phyloP scores from a whole-genome alignment of 2,113 vertebrate species.

The Melanerpes aurifrons region DNA sequence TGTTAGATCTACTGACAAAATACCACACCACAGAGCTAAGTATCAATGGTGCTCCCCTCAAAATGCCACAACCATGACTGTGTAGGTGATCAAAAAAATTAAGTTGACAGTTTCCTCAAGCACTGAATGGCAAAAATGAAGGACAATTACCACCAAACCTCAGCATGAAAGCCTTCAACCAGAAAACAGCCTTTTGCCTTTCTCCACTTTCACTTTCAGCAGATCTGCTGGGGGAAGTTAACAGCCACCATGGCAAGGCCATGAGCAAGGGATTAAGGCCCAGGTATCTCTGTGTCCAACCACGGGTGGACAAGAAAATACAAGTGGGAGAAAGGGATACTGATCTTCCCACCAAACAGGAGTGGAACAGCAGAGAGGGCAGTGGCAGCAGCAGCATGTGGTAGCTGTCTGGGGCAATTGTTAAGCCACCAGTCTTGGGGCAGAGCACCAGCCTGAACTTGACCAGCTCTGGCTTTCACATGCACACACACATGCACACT shows the following conservation, averaged over 20 bases:
- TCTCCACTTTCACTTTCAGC: neutral
- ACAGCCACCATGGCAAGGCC: rapidly evolving
- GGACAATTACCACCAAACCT: neutral
- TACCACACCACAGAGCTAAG: neutral
- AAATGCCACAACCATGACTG: neutral
- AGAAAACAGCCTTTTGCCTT: neutral
- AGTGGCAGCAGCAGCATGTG: neutral
- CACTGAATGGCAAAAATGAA: neutral
- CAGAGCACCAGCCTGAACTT: neutral
- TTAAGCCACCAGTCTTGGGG: neutral
- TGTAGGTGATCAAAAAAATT: neutral
- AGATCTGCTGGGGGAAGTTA: neutral
- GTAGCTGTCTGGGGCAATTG: neutral
- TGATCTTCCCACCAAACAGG: neutral
- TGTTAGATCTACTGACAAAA: neutral
- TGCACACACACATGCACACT: rapidly evolving
- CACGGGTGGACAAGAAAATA: neutral
- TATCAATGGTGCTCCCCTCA: neutral
- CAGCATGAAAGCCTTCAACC: neutral
- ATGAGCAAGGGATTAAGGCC: neutral
- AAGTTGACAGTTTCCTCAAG: slow-evolving; percentile 11
- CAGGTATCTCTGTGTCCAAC: neutral
- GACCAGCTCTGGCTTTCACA: neutral
- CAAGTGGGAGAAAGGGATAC: neutral
- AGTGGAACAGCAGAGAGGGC: neutral